Percentiles rank a stretch among this genome's conserved stretches.
phyloP scores from a whole-genome alignment of 1,140 invertebrate genomes.

The Cryptotermes secundus region DNA sequence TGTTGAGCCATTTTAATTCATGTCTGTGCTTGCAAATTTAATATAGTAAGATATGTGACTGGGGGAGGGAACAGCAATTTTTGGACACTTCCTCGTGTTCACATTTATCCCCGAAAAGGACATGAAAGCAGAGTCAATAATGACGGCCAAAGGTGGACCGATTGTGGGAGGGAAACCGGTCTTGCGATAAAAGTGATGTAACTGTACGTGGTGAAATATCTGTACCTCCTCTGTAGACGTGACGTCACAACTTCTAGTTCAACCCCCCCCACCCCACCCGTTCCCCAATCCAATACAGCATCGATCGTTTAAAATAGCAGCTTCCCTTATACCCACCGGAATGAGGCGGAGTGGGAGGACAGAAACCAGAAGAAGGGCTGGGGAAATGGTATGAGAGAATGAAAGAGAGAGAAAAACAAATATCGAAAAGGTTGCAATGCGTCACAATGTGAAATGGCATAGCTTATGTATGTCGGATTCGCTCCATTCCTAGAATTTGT shows the following conservation, averaged over 20 bases:
- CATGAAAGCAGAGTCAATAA: no score
- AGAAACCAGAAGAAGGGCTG: not conserved
- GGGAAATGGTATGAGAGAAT: not conserved
- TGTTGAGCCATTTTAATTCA: no score
- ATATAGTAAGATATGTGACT: no score
- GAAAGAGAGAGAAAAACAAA: constrained; percentile 1
- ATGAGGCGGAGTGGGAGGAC: not conserved
- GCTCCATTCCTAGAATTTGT: constrained; percentile 12
- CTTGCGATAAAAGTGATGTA: not conserved
- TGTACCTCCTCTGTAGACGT: not conserved
- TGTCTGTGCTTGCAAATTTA: no score
- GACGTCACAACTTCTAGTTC: constrained; percentile 3
- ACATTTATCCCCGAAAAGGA: no score
- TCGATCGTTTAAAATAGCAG: constrained; percentile 8
- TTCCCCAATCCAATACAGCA: not conserved
- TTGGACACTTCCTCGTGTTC: no score
- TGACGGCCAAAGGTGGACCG: no score
- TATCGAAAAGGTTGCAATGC: constrained; percentile 7
- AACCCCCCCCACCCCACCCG: not conserved
- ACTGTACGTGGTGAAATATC: not conserved
- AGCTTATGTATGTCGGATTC: constrained; percentile 10
- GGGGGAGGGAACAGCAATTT: no score
- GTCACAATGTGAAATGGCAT: constrained; percentile 7
- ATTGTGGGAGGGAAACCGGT: not conserved
- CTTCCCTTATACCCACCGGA: not conserved